Base-by-base conservation (phyloP, 2,113 vertebrate genomes). In the Glareola pratincola region DNA sequence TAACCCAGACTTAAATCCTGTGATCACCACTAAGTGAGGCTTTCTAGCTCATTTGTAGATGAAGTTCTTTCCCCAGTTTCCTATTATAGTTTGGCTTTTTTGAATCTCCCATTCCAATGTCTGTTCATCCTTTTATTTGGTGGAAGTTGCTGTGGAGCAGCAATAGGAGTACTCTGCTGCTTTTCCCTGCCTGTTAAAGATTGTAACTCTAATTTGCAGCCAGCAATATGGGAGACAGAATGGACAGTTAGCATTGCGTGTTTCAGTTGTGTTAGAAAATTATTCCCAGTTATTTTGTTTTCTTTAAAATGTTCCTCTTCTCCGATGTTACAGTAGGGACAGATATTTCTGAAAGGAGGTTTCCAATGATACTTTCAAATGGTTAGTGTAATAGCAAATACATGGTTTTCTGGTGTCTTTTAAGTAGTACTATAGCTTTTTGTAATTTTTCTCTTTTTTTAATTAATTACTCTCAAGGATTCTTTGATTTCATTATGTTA, bases 191-290 rank as follows among this genome's bases (percentile, higher is more conserved):
- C 30, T 91, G 20, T 72, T 73, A 64, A 63, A 72, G 32, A 16
- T 5, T 72, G 22, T 59, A 41, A 60, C 15, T 80, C 18, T 66
- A 29, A 53, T 75, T 77, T 91, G 24, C 62, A 90, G 54, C 45
- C 45, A 60, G 74, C 30, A 77, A 19, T 20, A 27, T 34, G 27
- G 27, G 37, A 80, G 27, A 32, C 39, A 57, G n/a, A 53, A 34
- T 36, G 22, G 23, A 62, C 45, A 81, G 24, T 51, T 69, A 39
- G 18, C 50, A 30, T 6, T 54, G 12, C 0, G 0, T 43, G 9
- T 77, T 73, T 82, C 45, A 74, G 36, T 30, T 43, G 10, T 2
- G 0, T 37, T 68, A 76, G 53, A 41, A 45, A 50, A 43, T 26
- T 20, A 84, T 13, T 37, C 29, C 26, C 9, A 4, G 34, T 73